Percentiles rank a stretch among this genome's conserved stretches.
These are phyloP conservation scores for Phrynosoma blainvillii DNA, from an alignment of 2,113 vertebrate species.

Conservation along the genomic window DNA sequence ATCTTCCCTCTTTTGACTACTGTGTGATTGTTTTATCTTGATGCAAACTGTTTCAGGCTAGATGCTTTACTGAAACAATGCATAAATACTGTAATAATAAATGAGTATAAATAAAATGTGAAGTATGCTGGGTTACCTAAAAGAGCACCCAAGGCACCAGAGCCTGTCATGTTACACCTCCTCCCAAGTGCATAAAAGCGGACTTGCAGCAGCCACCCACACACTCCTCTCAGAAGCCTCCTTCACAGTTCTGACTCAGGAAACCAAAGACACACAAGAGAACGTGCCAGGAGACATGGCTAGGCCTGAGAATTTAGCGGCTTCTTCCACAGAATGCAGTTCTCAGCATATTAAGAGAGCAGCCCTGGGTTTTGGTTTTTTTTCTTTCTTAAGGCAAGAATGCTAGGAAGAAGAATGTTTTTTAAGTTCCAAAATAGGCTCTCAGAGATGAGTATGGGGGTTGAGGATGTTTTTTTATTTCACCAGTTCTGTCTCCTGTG, in stretches of 20 bases:
- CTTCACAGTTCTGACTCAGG: conserved; percentile 37
- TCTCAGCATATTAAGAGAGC: not conserved
- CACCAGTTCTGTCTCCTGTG: not conserved
- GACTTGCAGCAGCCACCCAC: conserved; percentile 30
- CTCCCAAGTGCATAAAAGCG: conserved; percentile 18
- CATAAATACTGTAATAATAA: not conserved
- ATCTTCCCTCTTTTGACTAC: not conserved
- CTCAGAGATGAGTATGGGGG: not conserved
- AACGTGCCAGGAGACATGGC: not conserved
- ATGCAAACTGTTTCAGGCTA: not conserved
- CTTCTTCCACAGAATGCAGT: conserved; percentile 31
- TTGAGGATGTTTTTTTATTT: rapidly evolving
- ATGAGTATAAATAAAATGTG: not conserved
- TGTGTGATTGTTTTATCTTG: not conserved
- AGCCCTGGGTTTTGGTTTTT: not conserved
- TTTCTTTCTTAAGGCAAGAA: not conserved
- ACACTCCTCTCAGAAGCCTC: not conserved
- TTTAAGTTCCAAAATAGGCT: not conserved
- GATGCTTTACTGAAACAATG: not conserved
- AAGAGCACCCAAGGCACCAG: not conserved
- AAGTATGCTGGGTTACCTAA: not conserved
- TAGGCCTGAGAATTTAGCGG: conserved; percentile 34
- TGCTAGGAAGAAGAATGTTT: not conserved
- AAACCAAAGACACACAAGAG: conserved; percentile 45
- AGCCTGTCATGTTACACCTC: not conserved